phyloP scores from a whole-genome alignment of 92 coral and sea anemone species.

The Metridium senile region DNA sequence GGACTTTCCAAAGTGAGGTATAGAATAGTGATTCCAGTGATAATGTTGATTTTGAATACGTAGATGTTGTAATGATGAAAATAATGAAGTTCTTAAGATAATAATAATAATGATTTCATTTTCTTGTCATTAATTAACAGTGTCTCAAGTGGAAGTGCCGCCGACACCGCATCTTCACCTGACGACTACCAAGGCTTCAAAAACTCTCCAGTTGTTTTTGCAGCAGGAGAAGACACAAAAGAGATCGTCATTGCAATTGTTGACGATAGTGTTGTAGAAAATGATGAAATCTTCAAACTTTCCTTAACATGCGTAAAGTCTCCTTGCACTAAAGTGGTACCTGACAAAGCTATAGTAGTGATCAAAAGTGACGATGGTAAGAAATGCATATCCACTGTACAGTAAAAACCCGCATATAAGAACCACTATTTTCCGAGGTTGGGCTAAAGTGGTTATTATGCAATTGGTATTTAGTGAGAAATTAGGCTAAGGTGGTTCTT shows the following conservation, averaged over 20 bases:
- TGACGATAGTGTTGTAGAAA: conserved; percentile 15
- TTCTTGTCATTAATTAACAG: conserved; percentile 11
- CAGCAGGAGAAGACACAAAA: conserved; percentile 10
- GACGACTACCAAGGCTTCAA: conserved; percentile 9
- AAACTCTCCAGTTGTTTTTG: conserved; percentile 13
- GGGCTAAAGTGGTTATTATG: too few relatives aligned
- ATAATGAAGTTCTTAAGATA: too few relatives aligned
- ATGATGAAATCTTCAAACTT: conserved; percentile 10
- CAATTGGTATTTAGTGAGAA: too few relatives aligned
- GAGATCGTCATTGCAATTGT: conserved; percentile 12
- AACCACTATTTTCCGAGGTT: too few relatives aligned
- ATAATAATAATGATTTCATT: too few relatives aligned
- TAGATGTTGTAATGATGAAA: too few relatives aligned
- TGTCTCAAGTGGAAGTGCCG: conserved; percentile 8
- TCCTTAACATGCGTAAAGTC: conserved; percentile 12
- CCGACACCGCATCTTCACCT: conserved; percentile 15
- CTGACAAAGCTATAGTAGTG: conserved; percentile 1
- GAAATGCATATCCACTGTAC: too few relatives aligned
- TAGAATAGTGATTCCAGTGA: too few relatives aligned
- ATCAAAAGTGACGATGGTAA: conserved; percentile 26
- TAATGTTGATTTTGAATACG: too few relatives aligned
- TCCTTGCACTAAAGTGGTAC: background rate
- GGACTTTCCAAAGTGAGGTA: too few relatives aligned
- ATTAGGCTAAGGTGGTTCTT: too few relatives aligned
- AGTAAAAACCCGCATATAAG: too few relatives aligned